Conservation (phyloP, 2,888 invertebrate genomes). For the Xylocampa areola region DNA sequence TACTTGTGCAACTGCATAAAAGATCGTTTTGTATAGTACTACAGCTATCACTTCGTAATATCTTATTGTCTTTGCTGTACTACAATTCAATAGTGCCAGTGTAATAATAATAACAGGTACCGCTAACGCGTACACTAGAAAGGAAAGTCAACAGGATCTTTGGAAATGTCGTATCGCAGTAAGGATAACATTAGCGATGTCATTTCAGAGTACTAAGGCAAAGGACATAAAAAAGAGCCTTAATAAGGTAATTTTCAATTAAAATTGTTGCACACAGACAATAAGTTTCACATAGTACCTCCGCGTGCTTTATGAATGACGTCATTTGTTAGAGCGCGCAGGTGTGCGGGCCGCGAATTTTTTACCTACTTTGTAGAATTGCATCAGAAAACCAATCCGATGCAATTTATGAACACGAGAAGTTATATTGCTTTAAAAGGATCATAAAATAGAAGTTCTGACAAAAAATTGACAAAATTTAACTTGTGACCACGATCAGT, state of each 20-base stretch:
- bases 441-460: conserved; percentile 32
- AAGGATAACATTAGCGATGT: conserved; percentile 3
- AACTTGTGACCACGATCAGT: too few relatives aligned
- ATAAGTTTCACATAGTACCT: conserved; percentile 54
- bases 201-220: not conserved
- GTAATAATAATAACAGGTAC: conserved; percentile 22
- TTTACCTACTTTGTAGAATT: conserved; percentile 65
- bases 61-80: conserved; percentile 43
- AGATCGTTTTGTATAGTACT: conserved; percentile 45
- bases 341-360: conserved; percentile 67
- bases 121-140: conserved; percentile 1
- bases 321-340: conserved; percentile 66
- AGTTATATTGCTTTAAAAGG: conserved; percentile 26
- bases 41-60: conserved; percentile 41
- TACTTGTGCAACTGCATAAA: conserved; percentile 75
- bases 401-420: conserved; percentile 34
- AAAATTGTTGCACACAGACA: conserved; percentile 46
- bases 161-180: conserved; percentile 1
- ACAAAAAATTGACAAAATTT: conserved; percentile 15
- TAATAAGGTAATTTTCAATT: conserved; percentile 34
- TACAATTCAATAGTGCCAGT: conserved; percentile 13
- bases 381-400: conserved; percentile 50
- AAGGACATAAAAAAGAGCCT: not conserved
- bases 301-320: conserved; percentile 68
- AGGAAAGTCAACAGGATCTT: conserved; percentile 5